Conservation (phyloP, 2,113 vertebrate genomes). For the Neotoma lepida region DNA sequence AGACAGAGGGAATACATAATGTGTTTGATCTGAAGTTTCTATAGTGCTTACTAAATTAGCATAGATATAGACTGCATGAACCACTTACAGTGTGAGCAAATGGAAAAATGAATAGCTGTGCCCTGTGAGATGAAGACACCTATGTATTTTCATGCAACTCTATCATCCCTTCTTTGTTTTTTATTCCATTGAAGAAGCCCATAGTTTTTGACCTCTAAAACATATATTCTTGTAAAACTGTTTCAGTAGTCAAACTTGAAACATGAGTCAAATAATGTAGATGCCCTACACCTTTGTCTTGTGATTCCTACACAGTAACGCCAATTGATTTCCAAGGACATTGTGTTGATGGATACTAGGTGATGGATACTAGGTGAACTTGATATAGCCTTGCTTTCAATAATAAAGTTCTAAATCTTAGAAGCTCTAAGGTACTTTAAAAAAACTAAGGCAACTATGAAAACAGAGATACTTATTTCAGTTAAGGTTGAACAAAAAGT, state of each 20-base stretch:
- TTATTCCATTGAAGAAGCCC: neutral
- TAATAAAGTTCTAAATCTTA: slow-evolving; percentile 20
- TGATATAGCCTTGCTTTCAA: slow-evolving; percentile 13
- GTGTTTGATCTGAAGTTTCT: neutral
- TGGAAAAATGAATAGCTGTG: neutral
- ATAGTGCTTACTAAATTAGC: neutral
- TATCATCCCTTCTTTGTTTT: neutral
- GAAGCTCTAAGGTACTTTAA: slow-evolving; percentile 1
- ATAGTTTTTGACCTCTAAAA: neutral
- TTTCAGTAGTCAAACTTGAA: neutral
- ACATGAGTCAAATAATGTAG: neutral
- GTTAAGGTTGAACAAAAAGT: slow-evolving; percentile 33
- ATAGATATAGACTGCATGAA: slow-evolving; percentile 16
- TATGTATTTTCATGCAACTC: neutral
- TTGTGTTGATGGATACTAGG: neutral
- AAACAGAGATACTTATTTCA: slow-evolving; percentile 35
- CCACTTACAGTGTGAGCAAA: neutral
- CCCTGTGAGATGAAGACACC: neutral
- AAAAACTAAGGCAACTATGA: neutral
- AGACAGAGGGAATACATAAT: neutral
- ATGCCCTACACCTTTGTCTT: neutral
- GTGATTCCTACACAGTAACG: neutral
- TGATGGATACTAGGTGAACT: neutral
- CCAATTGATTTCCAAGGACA: slow-evolving; percentile 27
- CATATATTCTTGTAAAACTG: neutral